Base-by-base conservation (phyloP, 2,113 vertebrate species). In the Puffinus mauretanicus region DNA sequence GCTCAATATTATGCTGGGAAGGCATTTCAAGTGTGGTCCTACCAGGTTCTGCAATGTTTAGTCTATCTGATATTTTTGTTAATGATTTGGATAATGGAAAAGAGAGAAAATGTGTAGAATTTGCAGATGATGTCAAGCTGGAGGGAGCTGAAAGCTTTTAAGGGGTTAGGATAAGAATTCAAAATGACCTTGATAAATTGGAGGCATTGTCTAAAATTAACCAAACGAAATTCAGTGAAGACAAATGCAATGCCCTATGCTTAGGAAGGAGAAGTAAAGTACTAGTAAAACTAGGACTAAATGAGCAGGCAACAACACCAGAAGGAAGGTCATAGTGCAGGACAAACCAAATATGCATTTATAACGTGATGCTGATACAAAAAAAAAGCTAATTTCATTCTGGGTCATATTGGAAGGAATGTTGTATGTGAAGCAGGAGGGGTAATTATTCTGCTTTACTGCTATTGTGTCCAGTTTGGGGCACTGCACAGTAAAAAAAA, bases 61-160 rank as follows among this genome's bases (percentile, higher is more conserved):
- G 93, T 96, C 96, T 96, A 82, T 85, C 87, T 90, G 78, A 91
- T 95, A 82, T 54, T 93, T 97, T 93, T 90, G 70, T 90, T 91
- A 94, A 93, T 66, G 66, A 95, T 69, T 88, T 93, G 88, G 79
- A 83, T 86, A 93, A 92, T 51, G 62, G 71, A 93, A 96, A 94
- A 94, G 46, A 72, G 36, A 81, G 82, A 93, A 96, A 90, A 92
- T 13, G 10, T 93, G 58, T 93, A 93, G 78, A 93, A 95, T 90
- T 92, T 90, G 71, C 60, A 80, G 78, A 62, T 16, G 0, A 70
- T 73, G 78, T 90, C 82, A 94, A 93, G 54, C 36, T 73, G 30
- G 67, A 90, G 24, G 38, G 51, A 94, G n/a, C 58, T 85, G 60
- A 93, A 97, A 95, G 92, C 90, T 96, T 95, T 93, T 95, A 96